These are phyloP conservation scores for Bubo scandiacus DNA, from an alignment of 2,113 vertebrate species.

Conservation along the genomic window DNA sequence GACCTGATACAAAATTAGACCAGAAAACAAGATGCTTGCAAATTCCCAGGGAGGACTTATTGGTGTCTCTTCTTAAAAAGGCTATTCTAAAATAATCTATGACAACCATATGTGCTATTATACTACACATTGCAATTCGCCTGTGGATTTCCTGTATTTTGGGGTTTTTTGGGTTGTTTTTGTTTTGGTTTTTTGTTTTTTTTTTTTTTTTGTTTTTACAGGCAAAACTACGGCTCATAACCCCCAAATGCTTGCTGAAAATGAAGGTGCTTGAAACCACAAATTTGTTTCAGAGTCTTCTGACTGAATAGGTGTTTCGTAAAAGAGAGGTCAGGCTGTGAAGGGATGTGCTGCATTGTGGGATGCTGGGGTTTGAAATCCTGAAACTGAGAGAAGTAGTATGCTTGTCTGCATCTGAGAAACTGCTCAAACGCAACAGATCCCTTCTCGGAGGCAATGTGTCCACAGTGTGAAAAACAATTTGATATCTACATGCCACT, in stretches of 20 bases:
- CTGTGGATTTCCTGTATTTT: not conserved
- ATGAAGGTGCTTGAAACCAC: not conserved
- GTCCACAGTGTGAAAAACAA: not conserved
- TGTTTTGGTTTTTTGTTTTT: not conserved
- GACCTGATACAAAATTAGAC: not conserved
- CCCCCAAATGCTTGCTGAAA: not conserved
- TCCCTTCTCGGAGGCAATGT: not conserved
- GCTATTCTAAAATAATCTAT: not conserved
- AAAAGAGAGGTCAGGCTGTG: not conserved
- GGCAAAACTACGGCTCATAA: not conserved
- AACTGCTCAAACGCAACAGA: not conserved
- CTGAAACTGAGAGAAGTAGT: not conserved
- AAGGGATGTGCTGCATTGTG: not conserved
- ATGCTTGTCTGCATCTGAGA: not conserved
- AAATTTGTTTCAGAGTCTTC: not conserved
- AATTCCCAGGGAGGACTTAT: not conserved
- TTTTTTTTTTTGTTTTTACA: not conserved
- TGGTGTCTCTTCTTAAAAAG: not conserved
- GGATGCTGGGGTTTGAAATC: not conserved
- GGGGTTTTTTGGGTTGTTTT: not conserved
- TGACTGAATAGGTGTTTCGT: not conserved
- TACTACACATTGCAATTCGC: not conserved
- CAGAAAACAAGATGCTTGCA: not conserved
- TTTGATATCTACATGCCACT: not conserved
- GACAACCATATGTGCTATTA: not conserved